Evolutionary conservation across 2,888 invertebrate genomes (phyloP).

Genomic region (Diplazon laetatorius): DNA sequence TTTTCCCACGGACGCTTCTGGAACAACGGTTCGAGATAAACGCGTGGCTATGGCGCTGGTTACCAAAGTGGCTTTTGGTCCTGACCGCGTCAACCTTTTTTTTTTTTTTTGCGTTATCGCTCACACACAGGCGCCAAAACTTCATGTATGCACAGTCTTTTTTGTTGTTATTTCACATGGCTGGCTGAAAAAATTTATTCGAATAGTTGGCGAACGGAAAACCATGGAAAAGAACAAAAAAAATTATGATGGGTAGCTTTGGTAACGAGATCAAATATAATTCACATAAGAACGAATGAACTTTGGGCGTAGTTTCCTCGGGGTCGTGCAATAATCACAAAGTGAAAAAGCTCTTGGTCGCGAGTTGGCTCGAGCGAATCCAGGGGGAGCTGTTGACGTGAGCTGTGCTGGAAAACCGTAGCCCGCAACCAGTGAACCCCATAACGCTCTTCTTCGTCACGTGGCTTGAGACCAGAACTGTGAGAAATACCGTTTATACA

Average conservation of each 20-base stretch:
- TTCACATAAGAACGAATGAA: too few relatives aligned
- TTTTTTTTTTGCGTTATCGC: too few relatives aligned
- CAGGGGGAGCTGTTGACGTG: constrained; percentile 3
- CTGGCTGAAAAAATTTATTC: too few relatives aligned
- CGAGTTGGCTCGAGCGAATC: constrained; percentile 38
- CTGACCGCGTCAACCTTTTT: constrained; percentile 43
- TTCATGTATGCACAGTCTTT: too few relatives aligned
- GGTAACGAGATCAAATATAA: too few relatives aligned
- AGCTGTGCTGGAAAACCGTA: background rate
- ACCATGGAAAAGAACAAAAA: too few relatives aligned
- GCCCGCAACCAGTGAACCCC: constrained; percentile 22
- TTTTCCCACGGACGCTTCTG: constrained; percentile 63
- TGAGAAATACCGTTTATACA: constrained; percentile 78
- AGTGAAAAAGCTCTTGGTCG: constrained; percentile 33
- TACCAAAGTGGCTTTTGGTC: constrained; percentile 51
- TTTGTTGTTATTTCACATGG: too few relatives aligned
- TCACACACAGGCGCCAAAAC: too few relatives aligned
- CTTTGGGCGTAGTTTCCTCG: constrained; percentile 35
- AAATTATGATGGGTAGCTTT: too few relatives aligned
- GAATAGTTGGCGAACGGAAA: too few relatives aligned
- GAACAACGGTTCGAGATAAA: constrained; percentile 38
- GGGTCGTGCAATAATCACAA: constrained; percentile 9
- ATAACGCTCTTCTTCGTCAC: constrained; percentile 60
- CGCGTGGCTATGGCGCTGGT: constrained; percentile 38
- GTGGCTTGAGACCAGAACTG: constrained; percentile 52